A percentile compares a stretch with the other conserved stretches of the same genome.
phyloP scores from a whole-genome alignment of 2,797 vertebrate genomes.

The Xiphophorus birchmanni region DNA sequence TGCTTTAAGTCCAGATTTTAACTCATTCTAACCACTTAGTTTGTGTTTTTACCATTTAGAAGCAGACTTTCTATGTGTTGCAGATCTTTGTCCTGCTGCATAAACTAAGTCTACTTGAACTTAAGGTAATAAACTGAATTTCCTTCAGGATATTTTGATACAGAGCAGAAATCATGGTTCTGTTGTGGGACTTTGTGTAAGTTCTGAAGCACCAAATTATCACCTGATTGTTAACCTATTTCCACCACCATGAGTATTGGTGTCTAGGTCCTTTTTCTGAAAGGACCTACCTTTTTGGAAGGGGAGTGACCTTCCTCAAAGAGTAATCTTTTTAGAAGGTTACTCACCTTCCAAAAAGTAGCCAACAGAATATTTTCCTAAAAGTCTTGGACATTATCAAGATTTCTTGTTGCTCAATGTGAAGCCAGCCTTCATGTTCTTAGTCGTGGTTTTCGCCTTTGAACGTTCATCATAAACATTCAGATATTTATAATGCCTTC shows the following conservation, averaged over 20 bases:
- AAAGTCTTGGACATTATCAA: background rate
- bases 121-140: background rate
- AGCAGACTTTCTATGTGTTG: background rate
- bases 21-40: background rate
- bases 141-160: background rate
- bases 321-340: background rate
- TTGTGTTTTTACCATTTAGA: background rate
- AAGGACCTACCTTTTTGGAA: too few species aligned
- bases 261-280: background rate
- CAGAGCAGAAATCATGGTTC: background rate
- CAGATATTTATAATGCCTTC: background rate
- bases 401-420: background rate
- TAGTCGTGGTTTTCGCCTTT: background rate
- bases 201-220: background rate
- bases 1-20: background rate
- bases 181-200: background rate
- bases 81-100: background rate
- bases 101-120: background rate
- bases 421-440: background rate
- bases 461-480: background rate
- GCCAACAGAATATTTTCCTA: background rate
- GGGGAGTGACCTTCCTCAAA: too few species aligned
- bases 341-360: background rate
- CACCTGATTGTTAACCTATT: background rate
- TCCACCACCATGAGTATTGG: background rate